Evolutionary conservation across 2,888 invertebrate species (phyloP).

Genomic region (Alviniconcha strummeri): DNA sequence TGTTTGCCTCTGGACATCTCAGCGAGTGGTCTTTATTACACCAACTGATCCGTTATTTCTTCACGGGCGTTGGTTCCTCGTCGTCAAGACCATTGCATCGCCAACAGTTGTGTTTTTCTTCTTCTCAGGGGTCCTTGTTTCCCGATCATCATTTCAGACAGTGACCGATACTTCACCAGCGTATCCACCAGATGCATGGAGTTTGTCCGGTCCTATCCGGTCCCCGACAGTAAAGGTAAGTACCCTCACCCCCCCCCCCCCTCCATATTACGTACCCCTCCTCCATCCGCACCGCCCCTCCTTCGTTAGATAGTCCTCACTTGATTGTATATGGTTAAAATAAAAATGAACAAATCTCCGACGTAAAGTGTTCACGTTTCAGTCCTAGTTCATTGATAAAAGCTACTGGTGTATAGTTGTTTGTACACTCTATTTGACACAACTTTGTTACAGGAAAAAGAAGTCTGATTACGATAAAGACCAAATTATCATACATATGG

Average conservation of each 20-base stretch:
- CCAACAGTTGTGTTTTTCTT: neutral
- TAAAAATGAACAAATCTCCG: no score
- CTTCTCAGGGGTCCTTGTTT: conserved; percentile 48
- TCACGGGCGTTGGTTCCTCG: no score
- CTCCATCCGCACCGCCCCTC: no score
- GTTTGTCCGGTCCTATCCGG: conserved; percentile 12
- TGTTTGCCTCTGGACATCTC: no score
- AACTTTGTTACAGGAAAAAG: no score
- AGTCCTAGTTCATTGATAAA: neutral
- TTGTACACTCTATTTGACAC: neutral
- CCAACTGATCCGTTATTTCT: no score
- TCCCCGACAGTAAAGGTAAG: neutral
- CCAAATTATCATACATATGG: neutral
- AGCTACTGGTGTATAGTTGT: neutral
- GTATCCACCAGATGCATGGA: neutral
- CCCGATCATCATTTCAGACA: conserved; percentile 50
- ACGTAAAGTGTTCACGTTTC: neutral
- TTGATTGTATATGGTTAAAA: no score
- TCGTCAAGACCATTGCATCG: no score
- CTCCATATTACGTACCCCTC: neutral
- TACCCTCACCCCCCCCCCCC: neutral
- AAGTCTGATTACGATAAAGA: no score
- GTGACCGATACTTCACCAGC: conserved; percentile 45
- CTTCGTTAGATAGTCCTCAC: no score
- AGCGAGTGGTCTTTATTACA: no score